Percentiles rank a stretch among this genome's conserved stretches.
These are phyloP conservation scores for Acleris cristana DNA, from an alignment of 2,888 invertebrate species.

Conservation along the genomic window DNA sequence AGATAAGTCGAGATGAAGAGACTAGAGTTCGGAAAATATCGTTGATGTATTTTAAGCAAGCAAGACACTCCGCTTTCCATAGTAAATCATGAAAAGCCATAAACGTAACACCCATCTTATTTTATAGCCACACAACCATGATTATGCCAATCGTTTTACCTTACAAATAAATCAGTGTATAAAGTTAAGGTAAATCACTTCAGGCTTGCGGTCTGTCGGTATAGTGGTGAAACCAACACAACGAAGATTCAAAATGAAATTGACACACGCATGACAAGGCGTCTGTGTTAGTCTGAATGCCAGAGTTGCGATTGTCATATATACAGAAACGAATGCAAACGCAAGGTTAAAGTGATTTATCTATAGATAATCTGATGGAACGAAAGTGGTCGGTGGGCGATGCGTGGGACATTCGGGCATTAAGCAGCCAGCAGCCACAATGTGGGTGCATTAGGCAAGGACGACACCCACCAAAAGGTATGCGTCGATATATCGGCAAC, in stretches of 20 bases:
- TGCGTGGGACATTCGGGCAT: conserved; percentile 66
- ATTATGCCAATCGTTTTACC: conserved; percentile 50
- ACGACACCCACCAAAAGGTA: conserved; percentile 58
- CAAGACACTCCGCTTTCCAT: conserved; percentile 8
- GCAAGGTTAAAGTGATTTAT: too few relatives aligned
- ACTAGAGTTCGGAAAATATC: conserved; percentile 9
- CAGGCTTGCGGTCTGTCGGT: too few relatives aligned
- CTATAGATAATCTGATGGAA: conserved; percentile 57
- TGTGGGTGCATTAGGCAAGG: conserved; percentile 73
- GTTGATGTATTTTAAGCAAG: not conserved
- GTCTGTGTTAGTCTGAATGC: too few relatives aligned
- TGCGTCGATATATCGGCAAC: conserved; percentile 38
- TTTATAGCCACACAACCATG: conserved; percentile 35
- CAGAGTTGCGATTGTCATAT: too few relatives aligned
- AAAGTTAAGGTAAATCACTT: conserved; percentile 39
- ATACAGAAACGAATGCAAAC: too few relatives aligned
- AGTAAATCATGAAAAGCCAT: conserved; percentile 18
- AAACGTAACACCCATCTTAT: conserved; percentile 11
- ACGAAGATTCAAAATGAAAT: too few relatives aligned
- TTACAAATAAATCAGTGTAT: conserved; percentile 56
- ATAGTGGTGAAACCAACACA: too few relatives aligned
- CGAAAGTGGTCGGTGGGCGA: conserved; percentile 75
- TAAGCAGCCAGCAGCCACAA: conserved; percentile 45
- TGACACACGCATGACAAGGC: too few relatives aligned
- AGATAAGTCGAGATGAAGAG: conserved; percentile 38